phyloP scores from a whole-genome alignment of 2,888 invertebrate species.

The Ceriagrion tenellum region DNA sequence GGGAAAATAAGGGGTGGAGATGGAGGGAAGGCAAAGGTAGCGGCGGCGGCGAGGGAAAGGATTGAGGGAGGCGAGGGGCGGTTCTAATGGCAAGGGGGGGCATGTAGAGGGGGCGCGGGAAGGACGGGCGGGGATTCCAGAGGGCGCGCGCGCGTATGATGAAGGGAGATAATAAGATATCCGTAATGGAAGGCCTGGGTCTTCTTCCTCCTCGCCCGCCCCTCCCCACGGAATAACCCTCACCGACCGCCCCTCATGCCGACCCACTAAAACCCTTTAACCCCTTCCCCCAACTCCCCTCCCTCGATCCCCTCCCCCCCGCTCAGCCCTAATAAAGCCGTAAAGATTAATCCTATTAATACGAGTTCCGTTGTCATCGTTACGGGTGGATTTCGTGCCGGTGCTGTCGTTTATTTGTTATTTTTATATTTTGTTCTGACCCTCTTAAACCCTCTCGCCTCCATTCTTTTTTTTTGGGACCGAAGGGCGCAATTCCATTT shows the following conservation, averaged over 20 bases:
- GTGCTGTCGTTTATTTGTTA: background rate
- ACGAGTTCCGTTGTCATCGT: slow-evolving; percentile 56
- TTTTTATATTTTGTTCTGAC: background rate
- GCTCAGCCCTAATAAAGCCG: slow-evolving; percentile 34
- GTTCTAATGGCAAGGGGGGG: background rate
- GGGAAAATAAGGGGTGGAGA: background rate
- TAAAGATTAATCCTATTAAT: slow-evolving; percentile 46
- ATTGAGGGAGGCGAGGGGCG: background rate
- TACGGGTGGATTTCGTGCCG: slow-evolving; percentile 30
- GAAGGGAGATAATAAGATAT: slow-evolving; percentile 29
- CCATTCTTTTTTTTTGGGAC: background rate
- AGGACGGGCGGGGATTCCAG: background rate
- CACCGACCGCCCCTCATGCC: background rate
- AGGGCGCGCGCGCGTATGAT: background rate
- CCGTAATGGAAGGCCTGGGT: slow-evolving; percentile 15
- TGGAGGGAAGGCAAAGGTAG: background rate
- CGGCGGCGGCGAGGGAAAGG: background rate
- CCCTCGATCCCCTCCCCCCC: background rate
- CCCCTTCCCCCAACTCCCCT: background rate
- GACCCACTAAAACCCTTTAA: background rate
- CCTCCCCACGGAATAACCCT: background rate
- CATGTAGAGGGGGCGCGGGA: background rate
- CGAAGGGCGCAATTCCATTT: background rate
- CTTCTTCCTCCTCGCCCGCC: background rate
- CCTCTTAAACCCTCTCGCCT: background rate